Evolutionary conservation across 2,797 vertebrate genomes (phyloP), one percentile per base, ranked within the genome.

Genomic region (Gobionotothen gibberifrons): DNA sequence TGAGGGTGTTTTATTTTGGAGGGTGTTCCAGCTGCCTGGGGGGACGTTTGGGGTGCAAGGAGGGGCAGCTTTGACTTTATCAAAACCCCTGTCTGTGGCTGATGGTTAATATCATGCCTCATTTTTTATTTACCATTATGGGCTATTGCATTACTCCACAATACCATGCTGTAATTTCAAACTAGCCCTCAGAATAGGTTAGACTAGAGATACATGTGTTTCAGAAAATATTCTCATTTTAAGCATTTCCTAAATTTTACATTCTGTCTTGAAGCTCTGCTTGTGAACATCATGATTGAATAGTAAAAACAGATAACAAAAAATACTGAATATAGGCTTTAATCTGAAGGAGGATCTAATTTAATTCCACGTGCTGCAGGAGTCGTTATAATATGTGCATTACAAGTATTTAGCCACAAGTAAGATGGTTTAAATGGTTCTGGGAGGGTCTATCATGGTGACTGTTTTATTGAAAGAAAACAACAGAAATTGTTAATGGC

Each of bases 291-390:
- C 40, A 69, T 22, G 14, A 53, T 26, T 72, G 9, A 29, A 17
- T 22, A 22, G 19, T 36, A 43, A 46, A 6, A 60, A 59, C 48
- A 12, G 9, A 21, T n/a, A 21, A 26, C 9, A 26, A 0, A n/a
- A 73, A 64, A 71, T 44, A 72, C 9, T 47, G 64, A 11, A 14
- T 79, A 56, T 79, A 56, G 14, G 46, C 13, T 62, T 67, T 39
- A 21, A 84, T 73, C 69, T 62, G 74, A 58, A 76, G 74, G 60
- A 61, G 77, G 79, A 60, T 82, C 79, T 89, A 87, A 89, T 91
- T 88, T 89, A 87, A 86, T 87, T 90, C 86, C 88, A 93, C 88
- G 89, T 93, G 91, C 83, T 89, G 74, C 85, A 78, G 70, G 72
- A 48, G 56, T 64, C 15, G n/a, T 11, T 71, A 14, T 48, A 79